These are phyloP conservation scores for Heliconius ethilla DNA, from an alignment of 2,888 invertebrate genomes.

Conservation along the genomic window DNA sequence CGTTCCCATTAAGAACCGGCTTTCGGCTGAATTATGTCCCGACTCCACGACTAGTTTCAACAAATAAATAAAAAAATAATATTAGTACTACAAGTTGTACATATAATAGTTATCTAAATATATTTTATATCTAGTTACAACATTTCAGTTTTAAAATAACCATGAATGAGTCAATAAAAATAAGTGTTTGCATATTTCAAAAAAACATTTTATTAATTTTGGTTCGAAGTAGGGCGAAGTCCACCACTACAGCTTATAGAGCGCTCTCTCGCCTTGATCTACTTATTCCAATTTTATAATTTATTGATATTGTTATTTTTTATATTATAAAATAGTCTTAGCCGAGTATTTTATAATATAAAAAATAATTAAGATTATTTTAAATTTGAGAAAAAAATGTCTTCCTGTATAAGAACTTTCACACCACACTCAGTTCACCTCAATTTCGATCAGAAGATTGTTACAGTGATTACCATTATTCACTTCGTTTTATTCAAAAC, in stretches of 20 bases:
- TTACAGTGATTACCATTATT: not conserved
- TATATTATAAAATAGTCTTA: not conserved
- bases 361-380: too few relatives aligned
- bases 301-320: constrained; percentile 8
- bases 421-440: too few relatives aligned
- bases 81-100: too few relatives aligned
- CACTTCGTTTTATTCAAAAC: not conserved
- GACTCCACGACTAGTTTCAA: too few relatives aligned
- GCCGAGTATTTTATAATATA: too few relatives aligned
- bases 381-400: not conserved
- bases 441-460: too few relatives aligned
- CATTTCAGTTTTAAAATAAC: not conserved
- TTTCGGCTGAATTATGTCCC: too few relatives aligned
- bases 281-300: constrained; percentile 28
- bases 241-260: constrained; percentile 26
- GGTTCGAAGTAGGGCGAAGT: constrained; percentile 16
- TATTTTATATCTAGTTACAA: too few relatives aligned
- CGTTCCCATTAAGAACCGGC: too few relatives aligned
- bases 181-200: not conserved
- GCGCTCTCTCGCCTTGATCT: constrained; percentile 36
- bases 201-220: constrained; percentile 11
- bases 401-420: too few relatives aligned
- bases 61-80: too few relatives aligned
- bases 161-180: not conserved
- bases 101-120: too few relatives aligned